A percentile compares a stretch with the other conserved stretches of the same genome.
Conservation (phyloP, 2,888 invertebrate species). For the Caenorhabditis sulstoni region DNA sequence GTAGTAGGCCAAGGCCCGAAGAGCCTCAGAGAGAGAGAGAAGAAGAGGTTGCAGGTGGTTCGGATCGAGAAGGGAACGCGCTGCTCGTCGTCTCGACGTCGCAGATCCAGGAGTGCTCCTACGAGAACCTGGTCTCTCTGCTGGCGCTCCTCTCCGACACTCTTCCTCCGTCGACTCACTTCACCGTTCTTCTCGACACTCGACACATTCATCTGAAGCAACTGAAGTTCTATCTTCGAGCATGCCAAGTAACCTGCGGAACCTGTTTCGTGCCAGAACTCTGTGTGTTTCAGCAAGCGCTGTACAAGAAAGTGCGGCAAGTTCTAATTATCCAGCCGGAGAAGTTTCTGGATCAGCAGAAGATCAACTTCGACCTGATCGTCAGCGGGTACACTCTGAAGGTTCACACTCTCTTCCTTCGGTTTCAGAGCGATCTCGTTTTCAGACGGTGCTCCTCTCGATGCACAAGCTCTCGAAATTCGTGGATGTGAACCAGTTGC, state of each 20-base stretch:
- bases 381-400: conserved; percentile 77
- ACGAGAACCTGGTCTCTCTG: conserved; percentile 69
- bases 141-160: conserved; percentile 61
- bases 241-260: conserved; percentile 62
- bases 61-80: conserved; percentile 53
- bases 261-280: neutral
- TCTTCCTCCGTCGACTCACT: conserved; percentile 49
- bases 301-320: conserved; percentile 73
- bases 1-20: too few relatives aligned
- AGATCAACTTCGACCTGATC: conserved; percentile 82
- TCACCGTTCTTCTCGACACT: conserved; percentile 77
- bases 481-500: conserved; percentile 86
- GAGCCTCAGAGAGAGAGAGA: too few relatives aligned
- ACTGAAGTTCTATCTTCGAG: conserved; percentile 73
- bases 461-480: conserved; percentile 86
- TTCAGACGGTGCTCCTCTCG: conserved; percentile 87
- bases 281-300: conserved; percentile 68
- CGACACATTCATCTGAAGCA: conserved; percentile 68
- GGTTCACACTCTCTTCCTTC: conserved; percentile 47
- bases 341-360: conserved; percentile 87
- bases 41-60: conserved; percentile 49
- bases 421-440: conserved; percentile 58
- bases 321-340: conserved; percentile 86
- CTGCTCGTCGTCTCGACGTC: conserved; percentile 55
- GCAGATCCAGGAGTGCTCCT: conserved; percentile 54